Percentiles rank a stretch among this genome's conserved stretches.
These are phyloP conservation scores for Loripinus fragilis DNA, from an alignment of 2,888 invertebrate species.

Conservation along the genomic window DNA sequence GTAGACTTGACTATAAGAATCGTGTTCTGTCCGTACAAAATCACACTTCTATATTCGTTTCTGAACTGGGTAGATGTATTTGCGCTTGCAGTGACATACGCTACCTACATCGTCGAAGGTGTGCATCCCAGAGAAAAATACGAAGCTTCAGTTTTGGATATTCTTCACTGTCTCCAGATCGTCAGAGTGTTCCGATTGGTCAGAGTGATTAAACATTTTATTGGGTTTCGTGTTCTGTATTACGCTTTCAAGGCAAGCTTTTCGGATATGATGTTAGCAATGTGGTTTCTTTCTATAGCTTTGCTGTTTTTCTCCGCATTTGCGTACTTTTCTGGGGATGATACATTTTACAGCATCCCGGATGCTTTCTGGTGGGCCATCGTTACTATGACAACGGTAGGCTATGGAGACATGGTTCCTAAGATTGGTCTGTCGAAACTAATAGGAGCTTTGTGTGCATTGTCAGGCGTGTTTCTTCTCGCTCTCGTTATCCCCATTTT, in stretches of 20 bases:
- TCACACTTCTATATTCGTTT: constrained; percentile 59
- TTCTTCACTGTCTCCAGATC: constrained; percentile 69
- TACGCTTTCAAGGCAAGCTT: constrained; percentile 72
- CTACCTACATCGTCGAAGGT: constrained; percentile 61
- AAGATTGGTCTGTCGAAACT: constrained; percentile 62
- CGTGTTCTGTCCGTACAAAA: constrained; percentile 61
- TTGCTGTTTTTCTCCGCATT: constrained; percentile 74
- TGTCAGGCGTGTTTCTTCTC: constrained; percentile 73
- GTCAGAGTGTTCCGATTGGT: constrained; percentile 73
- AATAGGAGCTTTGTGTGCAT: constrained; percentile 69
- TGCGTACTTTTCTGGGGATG: constrained; percentile 71
- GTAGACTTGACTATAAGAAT: constrained; percentile 69
- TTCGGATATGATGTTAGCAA: constrained; percentile 72
- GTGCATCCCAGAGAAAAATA: constrained; percentile 63
- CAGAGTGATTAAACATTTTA: constrained; percentile 69
- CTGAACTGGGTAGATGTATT: constrained; percentile 71
- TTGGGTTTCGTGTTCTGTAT: constrained; percentile 74
- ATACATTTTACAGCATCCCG: constrained; percentile 70
- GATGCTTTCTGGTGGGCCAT: constrained; percentile 78
- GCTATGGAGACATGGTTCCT: constrained; percentile 77
- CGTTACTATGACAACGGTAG: constrained; percentile 79
- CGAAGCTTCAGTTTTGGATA: constrained; percentile 62
- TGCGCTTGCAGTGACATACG: constrained; percentile 66
- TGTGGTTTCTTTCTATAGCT: constrained; percentile 70
- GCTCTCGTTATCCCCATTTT: constrained; percentile 77